Evolutionary conservation across 2,888 invertebrate species (phyloP).

Genomic region (Orchestes rusci): DNA sequence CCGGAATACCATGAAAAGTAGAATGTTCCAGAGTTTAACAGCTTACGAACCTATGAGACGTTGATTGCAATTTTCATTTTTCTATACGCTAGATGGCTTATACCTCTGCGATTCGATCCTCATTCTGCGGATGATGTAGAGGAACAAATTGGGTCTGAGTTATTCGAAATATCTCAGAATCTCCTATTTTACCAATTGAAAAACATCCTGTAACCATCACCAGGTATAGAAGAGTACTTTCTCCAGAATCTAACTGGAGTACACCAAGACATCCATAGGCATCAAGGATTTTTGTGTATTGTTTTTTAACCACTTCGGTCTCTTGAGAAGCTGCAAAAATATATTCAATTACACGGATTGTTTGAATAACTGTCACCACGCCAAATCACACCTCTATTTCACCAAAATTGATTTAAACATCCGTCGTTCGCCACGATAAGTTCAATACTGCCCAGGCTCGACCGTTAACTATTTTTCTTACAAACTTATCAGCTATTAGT

Average conservation of each 20-base stretch:
- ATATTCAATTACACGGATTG: not conserved
- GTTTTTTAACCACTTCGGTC: slow-evolving; percentile 80
- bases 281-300: slow-evolving; percentile 86
- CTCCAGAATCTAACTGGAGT: slow-evolving; percentile 78
- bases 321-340: slow-evolving; percentile 63
- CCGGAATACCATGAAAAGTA: slow-evolving; percentile 80
- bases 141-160: slow-evolving; percentile 90
- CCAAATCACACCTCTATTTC: too few relatives aligned
- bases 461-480: too few relatives aligned
- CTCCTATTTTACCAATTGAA: slow-evolving; percentile 92
- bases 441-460: too few relatives aligned
- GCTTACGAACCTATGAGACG: slow-evolving; percentile 55
- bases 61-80: not conserved
- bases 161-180: slow-evolving; percentile 90
- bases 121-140: slow-evolving; percentile 64
- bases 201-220: slow-evolving; percentile 93
- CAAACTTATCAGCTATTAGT: too few relatives aligned
- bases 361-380: too few relatives aligned
- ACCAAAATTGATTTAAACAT: too few relatives aligned
- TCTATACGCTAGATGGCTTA: too few relatives aligned
- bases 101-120: slow-evolving; percentile 55
- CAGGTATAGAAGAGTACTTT: slow-evolving; percentile 77
- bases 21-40: slow-evolving; percentile 96
- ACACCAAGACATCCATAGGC: slow-evolving; percentile 96
- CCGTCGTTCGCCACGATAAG: too few relatives aligned